Percentiles rank a stretch among this genome's conserved stretches.
Evolutionary conservation across 2,888 invertebrate species (phyloP).

Genomic region (Acheta domesticus): DNA sequence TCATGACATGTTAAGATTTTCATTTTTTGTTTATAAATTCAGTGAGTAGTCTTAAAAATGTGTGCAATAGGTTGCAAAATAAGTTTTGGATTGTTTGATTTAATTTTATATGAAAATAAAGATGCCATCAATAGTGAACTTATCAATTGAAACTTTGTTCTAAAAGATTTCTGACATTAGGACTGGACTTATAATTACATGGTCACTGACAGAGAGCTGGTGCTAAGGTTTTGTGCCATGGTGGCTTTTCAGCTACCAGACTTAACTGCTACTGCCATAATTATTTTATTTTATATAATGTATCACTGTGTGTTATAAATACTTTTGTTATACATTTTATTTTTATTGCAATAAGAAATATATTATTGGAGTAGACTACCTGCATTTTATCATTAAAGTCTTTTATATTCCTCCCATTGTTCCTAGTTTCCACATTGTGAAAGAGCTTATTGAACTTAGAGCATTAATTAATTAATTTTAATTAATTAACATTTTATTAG

Average conservation of each 20-base stretch:
- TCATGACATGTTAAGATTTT: no score
- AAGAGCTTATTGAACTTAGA: neutral
- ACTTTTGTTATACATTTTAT: slow-evolving; percentile 10
- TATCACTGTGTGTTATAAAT: neutral
- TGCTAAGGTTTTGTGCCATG: neutral
- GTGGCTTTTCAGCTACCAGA: neutral
- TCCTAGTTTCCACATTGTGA: no score
- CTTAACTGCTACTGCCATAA: neutral
- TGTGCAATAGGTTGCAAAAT: no score
- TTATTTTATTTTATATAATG: neutral
- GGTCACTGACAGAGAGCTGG: neutral
- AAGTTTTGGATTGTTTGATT: no score
- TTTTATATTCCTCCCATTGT: no score
- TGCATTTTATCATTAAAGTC: no score
- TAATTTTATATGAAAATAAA: no score
- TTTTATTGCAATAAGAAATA: slow-evolving; percentile 1
- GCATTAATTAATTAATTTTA: neutral
- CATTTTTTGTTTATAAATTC: no score
- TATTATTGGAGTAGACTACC: neutral
- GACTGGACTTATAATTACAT: neutral
- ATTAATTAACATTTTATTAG: neutral
- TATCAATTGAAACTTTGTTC: no score
- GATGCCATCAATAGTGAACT: no score
- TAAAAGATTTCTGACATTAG: no score
- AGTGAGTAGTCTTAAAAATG: no score